phyloP scores from a whole-genome alignment of 2,113 vertebrate species.

The Carassius auratus region DNA sequence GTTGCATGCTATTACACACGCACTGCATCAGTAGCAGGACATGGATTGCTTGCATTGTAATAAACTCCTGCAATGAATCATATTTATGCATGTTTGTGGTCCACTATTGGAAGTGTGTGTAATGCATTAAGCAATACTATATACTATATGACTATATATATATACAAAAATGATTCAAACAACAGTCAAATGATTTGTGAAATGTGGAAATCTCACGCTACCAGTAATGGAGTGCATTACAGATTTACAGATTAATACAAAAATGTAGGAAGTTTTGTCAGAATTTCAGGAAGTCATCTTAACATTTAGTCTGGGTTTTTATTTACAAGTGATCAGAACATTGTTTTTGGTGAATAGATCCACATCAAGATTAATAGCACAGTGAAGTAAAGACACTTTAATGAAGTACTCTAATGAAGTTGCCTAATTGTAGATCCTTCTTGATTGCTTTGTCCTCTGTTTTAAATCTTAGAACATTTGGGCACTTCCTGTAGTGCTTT shows the following conservation, averaged over 20 bases:
- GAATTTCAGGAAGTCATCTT: background rate
- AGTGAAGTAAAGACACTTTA: background rate
- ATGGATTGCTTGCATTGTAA: background rate
- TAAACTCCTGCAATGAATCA: background rate
- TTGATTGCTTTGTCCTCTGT: background rate
- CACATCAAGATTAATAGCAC: background rate
- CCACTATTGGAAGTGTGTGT: background rate
- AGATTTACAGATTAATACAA: background rate
- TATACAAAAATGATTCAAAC: background rate
- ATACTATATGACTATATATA: too few species aligned
- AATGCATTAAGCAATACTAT: background rate
- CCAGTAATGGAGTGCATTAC: background rate
- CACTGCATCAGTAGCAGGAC: too few species aligned
- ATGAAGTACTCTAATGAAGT: background rate
- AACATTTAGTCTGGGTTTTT: background rate
- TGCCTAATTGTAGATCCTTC: background rate
- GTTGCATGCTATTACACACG: background rate
- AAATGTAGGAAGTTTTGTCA: background rate
- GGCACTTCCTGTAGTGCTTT: conserved; percentile 40
- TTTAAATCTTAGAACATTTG: conserved; percentile 35
- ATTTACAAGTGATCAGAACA: too few species aligned
- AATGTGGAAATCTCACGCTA: background rate
- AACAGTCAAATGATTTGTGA: too few species aligned
- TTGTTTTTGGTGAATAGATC: background rate
- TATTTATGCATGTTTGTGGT: background rate